Evolutionary conservation across 2,888 invertebrate species (phyloP).

Genomic region (Plutella xylostella): DNA sequence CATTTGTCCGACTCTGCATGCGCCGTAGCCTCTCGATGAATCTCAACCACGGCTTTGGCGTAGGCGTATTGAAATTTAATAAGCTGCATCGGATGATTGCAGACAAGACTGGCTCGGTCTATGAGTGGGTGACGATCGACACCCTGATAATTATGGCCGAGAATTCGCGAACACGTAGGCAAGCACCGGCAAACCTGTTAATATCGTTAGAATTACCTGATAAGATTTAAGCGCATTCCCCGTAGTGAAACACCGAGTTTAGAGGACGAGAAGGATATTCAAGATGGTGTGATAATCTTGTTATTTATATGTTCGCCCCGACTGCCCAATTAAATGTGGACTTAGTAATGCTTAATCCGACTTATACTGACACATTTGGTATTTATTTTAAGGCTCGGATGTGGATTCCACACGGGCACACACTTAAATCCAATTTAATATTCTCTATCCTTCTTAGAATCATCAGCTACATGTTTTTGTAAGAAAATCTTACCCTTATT

Average conservation of each 20-base stretch:
- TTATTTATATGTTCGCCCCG: constrained; percentile 49
- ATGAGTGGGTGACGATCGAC: constrained; percentile 5
- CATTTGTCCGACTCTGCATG: too few species aligned
- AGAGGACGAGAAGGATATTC: constrained; percentile 22
- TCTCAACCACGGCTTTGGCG: too few species aligned
- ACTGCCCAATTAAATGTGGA: constrained; percentile 44
- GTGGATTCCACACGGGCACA: constrained; percentile 27
- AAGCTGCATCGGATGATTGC: constrained; percentile 13
- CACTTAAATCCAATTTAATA: constrained; percentile 39
- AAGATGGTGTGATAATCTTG: constrained; percentile 53
- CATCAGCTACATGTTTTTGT: constrained; percentile 11
- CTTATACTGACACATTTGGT: constrained; percentile 28
- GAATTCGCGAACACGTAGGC: too few species aligned
- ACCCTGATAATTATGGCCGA: constrained; percentile 1
- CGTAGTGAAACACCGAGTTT: too few species aligned
- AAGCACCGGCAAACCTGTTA: too few species aligned
- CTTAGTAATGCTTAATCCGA: constrained; percentile 31
- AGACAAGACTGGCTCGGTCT: not conserved
- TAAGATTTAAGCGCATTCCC: too few species aligned
- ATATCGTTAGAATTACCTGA: too few species aligned
- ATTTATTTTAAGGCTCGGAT: constrained; percentile 39
- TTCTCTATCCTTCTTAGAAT: constrained; percentile 31
- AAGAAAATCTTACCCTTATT: constrained; percentile 2
- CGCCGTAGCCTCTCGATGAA: too few species aligned
- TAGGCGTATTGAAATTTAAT: constrained; percentile 25